Base-by-base conservation (phyloP, 2,888 invertebrate species). In the Fabriciana adippe region DNA sequence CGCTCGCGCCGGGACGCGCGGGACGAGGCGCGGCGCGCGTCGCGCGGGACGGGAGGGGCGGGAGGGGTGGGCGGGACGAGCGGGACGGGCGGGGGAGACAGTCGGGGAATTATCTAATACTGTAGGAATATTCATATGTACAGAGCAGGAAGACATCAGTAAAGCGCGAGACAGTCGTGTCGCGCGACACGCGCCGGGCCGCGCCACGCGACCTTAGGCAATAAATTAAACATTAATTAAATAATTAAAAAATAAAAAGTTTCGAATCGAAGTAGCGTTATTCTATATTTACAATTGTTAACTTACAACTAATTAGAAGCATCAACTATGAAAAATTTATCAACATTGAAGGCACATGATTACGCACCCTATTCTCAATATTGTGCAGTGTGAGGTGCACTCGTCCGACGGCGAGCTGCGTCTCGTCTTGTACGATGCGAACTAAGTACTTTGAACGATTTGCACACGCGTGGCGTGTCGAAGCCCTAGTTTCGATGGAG, bases 321-420 rank as follows among this genome's bases (percentile, higher is more conserved):
- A 90, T 92, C 88, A 92, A 91, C 90, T 91, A 92, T 91, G 87
- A 88, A 90, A 81, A 80, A 81, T 86, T 85, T 89, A 89, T 91
- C 85, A 90, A 90, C 91, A 91, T 90, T 90, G 88, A 93, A 93
- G 93, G 93, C 93, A 93, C 93, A 92, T 91, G 79, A 83, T 93
- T 91, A 86, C 92, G 92, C 93, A 92, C 92, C 92, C 89, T 86
- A 84, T 88, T 88, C 87, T 81, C 84, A 81, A 81, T 81, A 81
- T 79, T 76, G 83, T 84, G 84, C 86, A 83, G 79, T 83, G 81
- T 79, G 79, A 81, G 85, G 87, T 82, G 85, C 87, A 86, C 84
- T 81, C 81, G 80, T 73, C 74, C 70, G 70, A 68, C 64, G 73
- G 73, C 74, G 68, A 56, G 74, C 26, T 31, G n/a, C 18, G 26